A percentile compares a stretch with the other conserved stretches of the same genome.
Conservation (phyloP, 2,797 vertebrate species). For the Brachyalestes nurse region DNA sequence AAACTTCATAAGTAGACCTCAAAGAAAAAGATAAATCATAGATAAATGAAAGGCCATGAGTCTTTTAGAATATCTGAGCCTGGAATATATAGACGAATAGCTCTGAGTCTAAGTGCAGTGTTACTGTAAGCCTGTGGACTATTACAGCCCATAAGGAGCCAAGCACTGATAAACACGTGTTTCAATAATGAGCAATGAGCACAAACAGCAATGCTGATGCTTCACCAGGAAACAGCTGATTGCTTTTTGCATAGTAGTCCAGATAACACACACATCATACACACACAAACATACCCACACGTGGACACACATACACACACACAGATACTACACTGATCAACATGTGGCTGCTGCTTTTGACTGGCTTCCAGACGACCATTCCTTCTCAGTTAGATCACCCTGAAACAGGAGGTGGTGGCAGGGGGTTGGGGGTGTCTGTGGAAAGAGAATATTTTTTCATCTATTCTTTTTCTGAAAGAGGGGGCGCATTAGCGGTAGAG, state of each 20-base stretch:
- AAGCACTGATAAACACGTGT: conserved; percentile 41
- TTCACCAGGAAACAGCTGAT: conserved; percentile 48
- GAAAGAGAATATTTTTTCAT: conserved; percentile 77
- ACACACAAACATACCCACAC: conserved; percentile 39
- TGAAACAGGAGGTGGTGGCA: conserved; percentile 79
- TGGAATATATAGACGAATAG: conserved; percentile 13
- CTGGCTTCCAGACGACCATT: conserved; percentile 80
- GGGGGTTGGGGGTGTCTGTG: conserved; percentile 74
- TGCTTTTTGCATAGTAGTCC: conserved; percentile 40
- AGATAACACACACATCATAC: conserved; percentile 21
- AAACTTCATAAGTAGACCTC: not conserved
- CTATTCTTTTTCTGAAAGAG: conserved; percentile 71
- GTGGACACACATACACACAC: conserved; percentile 55
- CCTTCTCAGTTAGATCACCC: conserved; percentile 80
- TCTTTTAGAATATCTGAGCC: not conserved
- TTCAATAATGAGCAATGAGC: conserved; percentile 1
- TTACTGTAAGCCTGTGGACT: not conserved
- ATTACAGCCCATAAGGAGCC: not conserved
- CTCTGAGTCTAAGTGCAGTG: not conserved
- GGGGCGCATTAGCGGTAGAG: conserved; percentile 64
- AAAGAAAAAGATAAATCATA: no score
- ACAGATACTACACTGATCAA: conserved; percentile 74
- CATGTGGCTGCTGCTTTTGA: conserved; percentile 69
- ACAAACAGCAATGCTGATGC: conserved; percentile 37
- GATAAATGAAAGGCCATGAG: not conserved